phyloP scores from a whole-genome alignment of 2,113 vertebrate genomes.

The Perca fluviatilis region DNA sequence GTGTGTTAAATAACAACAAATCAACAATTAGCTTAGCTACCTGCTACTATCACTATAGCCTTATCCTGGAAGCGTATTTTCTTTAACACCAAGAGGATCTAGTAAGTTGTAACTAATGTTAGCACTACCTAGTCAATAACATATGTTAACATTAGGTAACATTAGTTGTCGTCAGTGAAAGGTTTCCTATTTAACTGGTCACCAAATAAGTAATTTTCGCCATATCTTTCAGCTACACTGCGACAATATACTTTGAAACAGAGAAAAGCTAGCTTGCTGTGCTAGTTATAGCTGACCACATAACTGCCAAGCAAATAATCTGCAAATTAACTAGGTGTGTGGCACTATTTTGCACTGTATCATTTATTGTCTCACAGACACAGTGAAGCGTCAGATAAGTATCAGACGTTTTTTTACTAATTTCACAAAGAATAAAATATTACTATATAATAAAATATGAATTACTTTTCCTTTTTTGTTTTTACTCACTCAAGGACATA shows the following conservation, averaged over 20 bases:
- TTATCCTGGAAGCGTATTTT: background rate
- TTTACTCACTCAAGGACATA: conserved; percentile 35
- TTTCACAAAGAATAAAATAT: background rate
- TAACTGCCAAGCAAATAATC: background rate
- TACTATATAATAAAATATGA: too few species aligned
- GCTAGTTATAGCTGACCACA: background rate
- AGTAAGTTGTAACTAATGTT: background rate
- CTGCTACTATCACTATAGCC: background rate
- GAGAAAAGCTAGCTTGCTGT: background rate
- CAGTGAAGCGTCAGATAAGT: background rate
- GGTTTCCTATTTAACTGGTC: background rate
- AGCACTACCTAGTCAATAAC: background rate
- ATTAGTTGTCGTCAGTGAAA: background rate
- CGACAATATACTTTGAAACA: background rate
- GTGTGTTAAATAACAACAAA: background rate
- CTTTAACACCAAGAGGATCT: background rate
- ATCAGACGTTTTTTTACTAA: too few species aligned
- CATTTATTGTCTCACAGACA: background rate
- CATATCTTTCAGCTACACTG: background rate
- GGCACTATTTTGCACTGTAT: background rate
- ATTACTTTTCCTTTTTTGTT: background rate
- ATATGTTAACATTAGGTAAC: background rate
- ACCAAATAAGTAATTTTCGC: background rate
- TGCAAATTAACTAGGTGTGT: background rate
- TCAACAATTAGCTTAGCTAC: background rate